phyloP scores from a whole-genome alignment of 2,888 invertebrate species.

The Ramazzottius varieornatus region DNA sequence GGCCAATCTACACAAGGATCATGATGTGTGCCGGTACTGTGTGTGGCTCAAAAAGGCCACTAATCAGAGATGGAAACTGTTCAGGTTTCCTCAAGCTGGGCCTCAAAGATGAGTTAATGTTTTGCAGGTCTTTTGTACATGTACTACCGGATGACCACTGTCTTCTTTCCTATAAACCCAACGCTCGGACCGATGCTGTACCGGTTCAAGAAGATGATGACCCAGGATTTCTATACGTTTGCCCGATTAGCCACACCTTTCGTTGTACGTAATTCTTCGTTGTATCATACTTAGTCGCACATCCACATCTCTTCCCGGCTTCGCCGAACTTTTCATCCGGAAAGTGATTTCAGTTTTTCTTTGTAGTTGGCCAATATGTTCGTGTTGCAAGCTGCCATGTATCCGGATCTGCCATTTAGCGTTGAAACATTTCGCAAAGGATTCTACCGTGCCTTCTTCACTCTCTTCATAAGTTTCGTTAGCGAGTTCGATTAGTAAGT shows the following conservation, averaged over 20 bases:
- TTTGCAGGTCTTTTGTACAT: background rate
- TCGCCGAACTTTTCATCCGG: too few relatives aligned
- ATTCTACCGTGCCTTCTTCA: conserved; percentile 2
- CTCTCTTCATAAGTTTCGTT: background rate
- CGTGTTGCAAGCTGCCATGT: background rate
- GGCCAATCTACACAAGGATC: background rate
- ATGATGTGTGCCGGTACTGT: background rate
- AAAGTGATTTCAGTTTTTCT: too few relatives aligned
- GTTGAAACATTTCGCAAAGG: background rate
- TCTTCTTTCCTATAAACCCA: background rate
- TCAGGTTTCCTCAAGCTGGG: too few relatives aligned
- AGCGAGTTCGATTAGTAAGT: background rate
- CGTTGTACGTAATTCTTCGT: background rate
- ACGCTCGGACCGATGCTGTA: background rate
- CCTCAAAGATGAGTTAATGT: too few relatives aligned
- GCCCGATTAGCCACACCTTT: background rate
- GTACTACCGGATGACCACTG: background rate
- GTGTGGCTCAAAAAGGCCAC: background rate
- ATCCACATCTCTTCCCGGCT: background rate
- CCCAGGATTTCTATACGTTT: background rate
- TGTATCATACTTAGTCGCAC: too few relatives aligned
- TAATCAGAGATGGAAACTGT: background rate
- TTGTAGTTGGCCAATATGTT: conserved; percentile 2
- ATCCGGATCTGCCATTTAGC: background rate
- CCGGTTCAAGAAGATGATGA: background rate